Conservation (phyloP, 2,888 invertebrate genomes). For the Dascillus cervinus region DNA sequence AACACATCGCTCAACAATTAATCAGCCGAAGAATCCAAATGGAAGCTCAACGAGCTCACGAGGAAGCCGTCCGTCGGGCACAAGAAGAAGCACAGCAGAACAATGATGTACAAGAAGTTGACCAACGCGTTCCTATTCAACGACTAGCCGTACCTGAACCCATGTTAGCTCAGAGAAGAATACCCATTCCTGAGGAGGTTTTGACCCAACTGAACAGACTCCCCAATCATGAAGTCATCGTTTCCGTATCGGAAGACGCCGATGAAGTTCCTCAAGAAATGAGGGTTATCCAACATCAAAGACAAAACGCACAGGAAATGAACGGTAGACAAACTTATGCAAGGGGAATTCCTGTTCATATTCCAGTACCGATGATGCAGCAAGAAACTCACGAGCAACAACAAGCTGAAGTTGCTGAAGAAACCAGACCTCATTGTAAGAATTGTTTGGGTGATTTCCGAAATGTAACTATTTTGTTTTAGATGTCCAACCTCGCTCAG, state of each 20-base stretch:
- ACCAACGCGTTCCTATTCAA: conserved; percentile 5
- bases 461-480: conserved; percentile 32
- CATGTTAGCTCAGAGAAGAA: conserved; percentile 35
- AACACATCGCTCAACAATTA: conserved; percentile 42
- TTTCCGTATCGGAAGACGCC: conserved; percentile 30
- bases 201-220: conserved; percentile 40
- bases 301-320: conserved; percentile 35
- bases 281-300: conserved; percentile 33
- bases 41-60: conserved; percentile 34
- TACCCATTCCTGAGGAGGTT: conserved; percentile 44
- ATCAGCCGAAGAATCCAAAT: conserved; percentile 36
- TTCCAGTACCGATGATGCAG: conserved; percentile 40
- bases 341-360: conserved; percentile 37
- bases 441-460: conserved; percentile 23
- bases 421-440: conserved; percentile 71
- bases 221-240: conserved; percentile 35
- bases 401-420: conserved; percentile 43
- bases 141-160: conserved; percentile 14
- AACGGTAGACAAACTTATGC: conserved; percentile 39
- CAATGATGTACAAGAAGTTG: conserved; percentile 9
- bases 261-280: conserved; percentile 22
- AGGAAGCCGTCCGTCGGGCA: conserved; percentile 22
- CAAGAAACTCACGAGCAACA: conserved; percentile 35
- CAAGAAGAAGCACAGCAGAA: conserved; percentile 18
- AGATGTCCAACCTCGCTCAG: conserved; percentile 77